Percentiles rank a stretch among this genome's conserved stretches.
phyloP scores from a whole-genome alignment of 2,113 vertebrate species.

The Myotis davidii region DNA sequence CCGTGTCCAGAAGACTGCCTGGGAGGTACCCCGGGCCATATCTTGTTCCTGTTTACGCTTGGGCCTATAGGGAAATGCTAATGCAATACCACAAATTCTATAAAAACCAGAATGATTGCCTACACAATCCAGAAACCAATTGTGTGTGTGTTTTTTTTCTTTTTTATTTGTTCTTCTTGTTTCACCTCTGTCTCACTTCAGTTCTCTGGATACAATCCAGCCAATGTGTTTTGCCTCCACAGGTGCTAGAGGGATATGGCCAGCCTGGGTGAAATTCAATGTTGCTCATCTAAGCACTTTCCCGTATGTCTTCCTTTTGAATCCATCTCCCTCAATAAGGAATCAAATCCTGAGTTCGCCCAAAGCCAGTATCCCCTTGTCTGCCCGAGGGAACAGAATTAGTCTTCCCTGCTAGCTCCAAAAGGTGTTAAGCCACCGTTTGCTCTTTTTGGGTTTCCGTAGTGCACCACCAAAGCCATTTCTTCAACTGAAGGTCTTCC shows the following conservation, averaged over 20 bases:
- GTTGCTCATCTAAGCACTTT: background rate
- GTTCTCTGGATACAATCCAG: background rate
- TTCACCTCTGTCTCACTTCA: background rate
- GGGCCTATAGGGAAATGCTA: background rate
- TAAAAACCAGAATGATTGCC: background rate
- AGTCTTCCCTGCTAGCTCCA: background rate
- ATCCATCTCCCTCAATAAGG: background rate
- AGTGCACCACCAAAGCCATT: background rate
- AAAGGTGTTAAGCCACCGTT: conserved; percentile 54
- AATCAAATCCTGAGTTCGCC: background rate
- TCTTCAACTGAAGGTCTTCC: conserved; percentile 58
- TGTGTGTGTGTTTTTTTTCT: too few species aligned
- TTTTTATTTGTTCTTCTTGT: background rate
- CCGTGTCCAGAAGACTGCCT: background rate
- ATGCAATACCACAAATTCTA: background rate
- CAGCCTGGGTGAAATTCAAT: background rate
- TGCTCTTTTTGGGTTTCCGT: background rate
- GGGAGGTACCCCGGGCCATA: background rate
- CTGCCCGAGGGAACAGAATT: background rate
- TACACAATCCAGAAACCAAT: background rate
- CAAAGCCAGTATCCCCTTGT: background rate
- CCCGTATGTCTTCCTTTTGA: background rate
- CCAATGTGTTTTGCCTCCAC: background rate
- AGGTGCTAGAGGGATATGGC: background rate
- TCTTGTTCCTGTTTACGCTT: background rate